Conservation (phyloP, 2,888 invertebrate species). For the Nysson spinosus region DNA sequence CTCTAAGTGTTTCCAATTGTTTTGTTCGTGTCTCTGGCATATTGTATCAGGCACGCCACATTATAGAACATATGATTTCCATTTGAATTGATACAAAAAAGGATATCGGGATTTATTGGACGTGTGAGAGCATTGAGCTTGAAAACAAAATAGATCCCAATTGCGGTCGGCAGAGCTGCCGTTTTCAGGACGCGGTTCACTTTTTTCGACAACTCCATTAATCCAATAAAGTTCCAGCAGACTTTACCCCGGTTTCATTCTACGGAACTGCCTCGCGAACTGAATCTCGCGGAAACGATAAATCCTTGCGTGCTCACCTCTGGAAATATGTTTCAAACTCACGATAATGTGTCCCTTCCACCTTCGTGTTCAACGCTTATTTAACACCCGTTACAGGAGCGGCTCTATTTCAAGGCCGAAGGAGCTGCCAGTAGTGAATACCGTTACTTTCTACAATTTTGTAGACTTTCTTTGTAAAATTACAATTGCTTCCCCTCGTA, state of each 20-base stretch:
- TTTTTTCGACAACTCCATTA: slow-evolving; percentile 26
- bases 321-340: not conserved
- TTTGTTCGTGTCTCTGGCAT: no score
- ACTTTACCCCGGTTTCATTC: slow-evolving; percentile 11
- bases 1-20: no score
- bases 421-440: no score
- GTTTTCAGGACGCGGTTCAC: not conserved
- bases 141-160: slow-evolving; percentile 30
- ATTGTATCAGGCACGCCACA: no score
- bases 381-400: not conserved
- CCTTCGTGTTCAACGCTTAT: not conserved
- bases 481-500: no score
- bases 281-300: slow-evolving; percentile 28
- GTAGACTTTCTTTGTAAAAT: no score
- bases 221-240: slow-evolving; percentile 23
- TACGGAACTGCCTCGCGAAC: not conserved
- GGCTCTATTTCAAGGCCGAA: not conserved
- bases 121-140: not conserved
- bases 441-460: no score
- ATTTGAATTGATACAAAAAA: slow-evolving; percentile 30
- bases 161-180: slow-evolving; percentile 7
- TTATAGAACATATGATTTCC: no score
- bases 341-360: not conserved
- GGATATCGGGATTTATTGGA: not conserved
- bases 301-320: slow-evolving; percentile 15